Base-by-base conservation (phyloP, 1,140 invertebrate genomes). In the Hermetia illucens region DNA sequence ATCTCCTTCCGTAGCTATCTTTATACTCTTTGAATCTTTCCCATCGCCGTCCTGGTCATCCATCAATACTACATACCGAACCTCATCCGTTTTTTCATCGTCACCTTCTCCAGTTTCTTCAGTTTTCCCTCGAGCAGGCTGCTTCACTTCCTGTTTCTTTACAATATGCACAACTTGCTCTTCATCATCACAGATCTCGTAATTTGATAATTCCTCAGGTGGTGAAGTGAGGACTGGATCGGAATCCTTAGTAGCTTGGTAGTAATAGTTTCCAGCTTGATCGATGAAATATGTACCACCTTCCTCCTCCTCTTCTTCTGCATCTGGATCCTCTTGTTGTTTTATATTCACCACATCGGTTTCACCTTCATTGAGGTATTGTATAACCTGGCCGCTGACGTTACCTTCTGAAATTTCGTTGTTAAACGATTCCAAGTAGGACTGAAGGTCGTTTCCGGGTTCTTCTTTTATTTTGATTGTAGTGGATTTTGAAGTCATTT, bases 381-480 rank as follows among this genome's bases (percentile, higher is more conserved):
- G 15, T 15, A 30, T 32, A 19, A 25, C 19, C 34, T 20, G 29
- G 10, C 15, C 20, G 2, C 17, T 5, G 2, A 19, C 20, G 4
- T 41, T 40, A 43, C 44, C 41, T 29, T 70, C 71, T 43, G 77
- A 74, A 34, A 88, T 87, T 60, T 88, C 83, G 51, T 86, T 86
- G 49, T 89, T 83, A 52, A 88, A 87, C 3, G 80, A 81, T 37
- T 78, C 81, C 29, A 89, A 62, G 49, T 88, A 88, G 37, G 80
- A 80, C 48, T 88, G 82, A 44, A 44, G n/a, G 44, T 62, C 40
- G 21, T 48, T 47, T 1, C n/a, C n/a, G n/a, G n/a, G n/a, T n/a
- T n/a, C n/a, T n/a, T n/a, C n/a, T n/a, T n/a, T n/a, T n/a, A n/a
- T n/a, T n/a, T n/a, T n/a, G n/a, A n/a, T n/a, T n/a, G n/a, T n/a